phyloP scores from a whole-genome alignment of 1,140 invertebrate species.

The Aphidius ervi region DNA sequence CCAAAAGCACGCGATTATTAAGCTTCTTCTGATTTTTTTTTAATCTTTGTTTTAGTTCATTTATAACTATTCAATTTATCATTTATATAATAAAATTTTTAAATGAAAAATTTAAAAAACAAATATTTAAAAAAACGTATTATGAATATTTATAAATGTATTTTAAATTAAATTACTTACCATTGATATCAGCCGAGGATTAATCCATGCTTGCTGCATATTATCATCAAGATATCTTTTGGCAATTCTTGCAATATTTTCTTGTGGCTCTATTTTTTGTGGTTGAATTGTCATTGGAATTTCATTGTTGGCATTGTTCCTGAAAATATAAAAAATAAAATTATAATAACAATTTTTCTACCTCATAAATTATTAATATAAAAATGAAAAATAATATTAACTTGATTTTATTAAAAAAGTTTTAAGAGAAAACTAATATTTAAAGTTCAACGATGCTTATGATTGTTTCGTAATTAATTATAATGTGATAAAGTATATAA shows the following conservation, averaged over 20 bases:
- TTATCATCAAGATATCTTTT: conserved; percentile 56
- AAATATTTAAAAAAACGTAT: too few species aligned
- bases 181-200: conserved; percentile 58
- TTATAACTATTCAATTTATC: too few species aligned
- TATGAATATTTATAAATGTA: neutral
- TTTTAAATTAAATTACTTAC: conserved; percentile 39
- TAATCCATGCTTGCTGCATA: conserved; percentile 59
- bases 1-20: conserved; percentile 45
- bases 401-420: neutral
- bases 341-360: conserved; percentile 9
- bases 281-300: conserved; percentile 28
- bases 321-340: conserved; percentile 32
- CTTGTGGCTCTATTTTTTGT: conserved; percentile 42
- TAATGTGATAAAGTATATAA: too few species aligned
- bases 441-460: too few species aligned
- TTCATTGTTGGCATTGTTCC: conserved; percentile 43
- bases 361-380: neutral
- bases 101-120: too few species aligned
- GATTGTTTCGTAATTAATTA: too few species aligned
- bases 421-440: too few species aligned
- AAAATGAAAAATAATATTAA: neutral
- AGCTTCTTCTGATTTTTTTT: conserved; percentile 25
- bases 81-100: too few species aligned
- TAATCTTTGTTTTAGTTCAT: conserved; percentile 11
- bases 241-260: conserved; percentile 44